phyloP scores from a whole-genome alignment of 2,888 invertebrate genomes.

The Neoitamus cyanurus region DNA sequence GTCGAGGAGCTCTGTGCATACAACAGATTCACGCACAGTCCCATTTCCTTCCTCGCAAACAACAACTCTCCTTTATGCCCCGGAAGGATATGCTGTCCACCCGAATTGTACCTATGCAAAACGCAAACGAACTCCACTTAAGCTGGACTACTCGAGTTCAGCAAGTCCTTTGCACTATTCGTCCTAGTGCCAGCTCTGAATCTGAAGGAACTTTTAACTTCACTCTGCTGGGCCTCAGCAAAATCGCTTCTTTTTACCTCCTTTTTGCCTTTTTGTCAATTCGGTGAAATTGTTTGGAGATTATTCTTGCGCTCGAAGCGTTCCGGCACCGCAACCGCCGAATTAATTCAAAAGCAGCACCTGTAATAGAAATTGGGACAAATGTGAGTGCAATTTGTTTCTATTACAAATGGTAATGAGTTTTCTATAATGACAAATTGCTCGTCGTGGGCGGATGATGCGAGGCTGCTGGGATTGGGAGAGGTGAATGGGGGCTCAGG shows the following conservation, averaged over 20 bases:
- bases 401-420: slow-evolving; percentile 36
- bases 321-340: neutral
- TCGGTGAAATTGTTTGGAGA: neutral
- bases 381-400: slow-evolving; percentile 9
- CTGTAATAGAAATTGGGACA: slow-evolving; percentile 14
- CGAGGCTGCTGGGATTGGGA: neutral
- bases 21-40: slow-evolving; percentile 21
- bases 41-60: neutral
- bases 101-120: neutral
- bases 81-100: neutral
- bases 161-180: neutral
- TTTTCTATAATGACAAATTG: slow-evolving; percentile 6
- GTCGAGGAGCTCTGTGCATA: neutral
- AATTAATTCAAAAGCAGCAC: neutral
- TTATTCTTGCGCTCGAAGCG: neutral
- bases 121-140: neutral
- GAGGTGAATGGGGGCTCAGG: neutral
- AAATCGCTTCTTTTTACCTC: neutral
- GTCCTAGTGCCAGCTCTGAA: neutral
- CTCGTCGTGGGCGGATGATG: neutral
- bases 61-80: neutral
- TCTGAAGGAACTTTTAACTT: neutral
- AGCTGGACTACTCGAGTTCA: neutral
- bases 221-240: too few species aligned
- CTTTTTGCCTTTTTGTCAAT: neutral